These are phyloP conservation scores for Odontomyia ornata DNA, from an alignment of 2,888 invertebrate species.

Conservation along the genomic window DNA sequence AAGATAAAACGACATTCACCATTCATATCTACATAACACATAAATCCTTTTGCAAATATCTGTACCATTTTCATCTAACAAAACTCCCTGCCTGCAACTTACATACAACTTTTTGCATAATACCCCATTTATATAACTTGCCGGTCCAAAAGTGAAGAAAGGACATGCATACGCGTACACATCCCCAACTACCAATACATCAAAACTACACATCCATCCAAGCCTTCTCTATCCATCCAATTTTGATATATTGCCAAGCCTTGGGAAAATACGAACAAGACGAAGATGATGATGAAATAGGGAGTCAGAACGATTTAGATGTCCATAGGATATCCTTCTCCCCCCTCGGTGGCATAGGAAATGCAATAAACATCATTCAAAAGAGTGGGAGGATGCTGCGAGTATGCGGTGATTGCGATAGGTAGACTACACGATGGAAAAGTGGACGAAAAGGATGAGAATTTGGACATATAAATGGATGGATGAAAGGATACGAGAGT, in stretches of 20 bases:
- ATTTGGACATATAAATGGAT: not conserved
- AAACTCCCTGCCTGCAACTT: not conserved
- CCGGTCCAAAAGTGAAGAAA: not conserved
- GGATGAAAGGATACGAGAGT: not conserved
- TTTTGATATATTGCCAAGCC: slow-evolving; percentile 14
- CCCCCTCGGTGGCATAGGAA: not conserved
- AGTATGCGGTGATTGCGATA: not conserved
- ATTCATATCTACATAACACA: not conserved
- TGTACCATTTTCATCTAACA: slow-evolving; percentile 1
- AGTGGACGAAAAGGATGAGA: not conserved
- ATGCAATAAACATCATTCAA: slow-evolving; percentile 41
- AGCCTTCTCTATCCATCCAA: not conserved
- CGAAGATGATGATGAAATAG: slow-evolving; percentile 4
- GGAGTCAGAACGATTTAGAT: slow-evolving; percentile 25
- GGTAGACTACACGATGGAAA: not conserved
- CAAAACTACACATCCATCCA: not conserved
- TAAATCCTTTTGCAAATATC: not conserved
- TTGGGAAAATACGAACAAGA: too few species aligned
- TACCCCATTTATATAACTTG: not conserved
- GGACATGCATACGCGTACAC: not conserved
- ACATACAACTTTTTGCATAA: not conserved
- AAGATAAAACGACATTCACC: too few species aligned
- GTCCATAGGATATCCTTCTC: slow-evolving; percentile 5
- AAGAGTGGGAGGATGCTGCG: not conserved
- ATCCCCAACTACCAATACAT: not conserved